Evolutionary conservation across 2,797 vertebrate genomes (phyloP).

Genomic region (Tauraco hartlaubi): DNA sequence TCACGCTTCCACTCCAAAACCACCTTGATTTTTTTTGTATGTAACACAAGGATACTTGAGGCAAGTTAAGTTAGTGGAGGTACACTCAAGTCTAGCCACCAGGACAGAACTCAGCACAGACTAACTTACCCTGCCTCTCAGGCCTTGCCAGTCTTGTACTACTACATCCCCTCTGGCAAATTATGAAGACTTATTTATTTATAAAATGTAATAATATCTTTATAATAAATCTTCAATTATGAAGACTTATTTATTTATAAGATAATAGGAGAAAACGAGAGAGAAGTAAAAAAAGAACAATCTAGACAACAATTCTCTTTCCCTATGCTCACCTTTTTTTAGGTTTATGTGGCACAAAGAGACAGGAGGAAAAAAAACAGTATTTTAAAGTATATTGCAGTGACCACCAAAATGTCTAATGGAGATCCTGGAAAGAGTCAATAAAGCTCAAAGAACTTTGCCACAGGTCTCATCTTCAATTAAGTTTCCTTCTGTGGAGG

Average conservation of each 20-base stretch:
- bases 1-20: not conserved
- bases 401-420: not conserved
- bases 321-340: not conserved
- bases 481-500: not conserved
- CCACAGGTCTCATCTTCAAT: not conserved
- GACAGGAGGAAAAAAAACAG: rapidly evolving
- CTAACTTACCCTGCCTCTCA: not conserved
- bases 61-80: not conserved
- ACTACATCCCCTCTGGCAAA: not conserved
- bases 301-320: not conserved
- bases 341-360: not conserved
- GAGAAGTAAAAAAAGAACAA: not conserved
- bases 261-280: not conserved
- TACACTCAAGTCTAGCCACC: not conserved
- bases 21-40: not conserved
- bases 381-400: not conserved
- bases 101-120: not conserved
- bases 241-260: not conserved
- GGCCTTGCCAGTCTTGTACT: not conserved
- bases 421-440: not conserved
- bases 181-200: not conserved
- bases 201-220: not conserved
- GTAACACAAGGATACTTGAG: not conserved
- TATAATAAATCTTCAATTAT: not conserved
- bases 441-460: not conserved